Percentiles rank a stretch among this genome's conserved stretches.
Evolutionary conservation across 2,888 invertebrate genomes (phyloP).

Genomic region (Pterostichus niger): DNA sequence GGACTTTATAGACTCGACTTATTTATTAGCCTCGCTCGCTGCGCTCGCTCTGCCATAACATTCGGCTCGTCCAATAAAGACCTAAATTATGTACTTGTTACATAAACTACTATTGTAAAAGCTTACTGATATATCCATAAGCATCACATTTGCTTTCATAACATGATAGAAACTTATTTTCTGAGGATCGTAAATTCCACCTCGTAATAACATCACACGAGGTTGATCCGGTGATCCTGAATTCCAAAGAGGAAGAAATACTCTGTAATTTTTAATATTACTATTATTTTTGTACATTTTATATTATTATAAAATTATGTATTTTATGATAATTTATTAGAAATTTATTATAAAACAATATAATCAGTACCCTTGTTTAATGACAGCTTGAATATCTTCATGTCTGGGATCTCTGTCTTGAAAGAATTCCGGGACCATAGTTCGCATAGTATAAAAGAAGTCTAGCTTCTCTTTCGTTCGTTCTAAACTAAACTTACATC

Average conservation of each 20-base stretch:
- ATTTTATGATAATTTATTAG: too few species aligned
- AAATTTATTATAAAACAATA: too few species aligned
- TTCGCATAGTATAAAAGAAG: slow-evolving; percentile 79
- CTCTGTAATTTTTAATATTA: slow-evolving; percentile 37
- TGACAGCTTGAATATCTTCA: slow-evolving; percentile 69
- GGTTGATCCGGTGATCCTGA: slow-evolving; percentile 72
- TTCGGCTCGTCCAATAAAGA: too few species aligned
- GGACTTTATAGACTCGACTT: too few species aligned
- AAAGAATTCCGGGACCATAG: slow-evolving; percentile 79
- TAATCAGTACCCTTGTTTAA: slow-evolving; percentile 69
- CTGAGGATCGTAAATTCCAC: slow-evolving; percentile 72
- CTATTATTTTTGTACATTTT: too few species aligned
- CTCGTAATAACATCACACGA: slow-evolving; percentile 73
- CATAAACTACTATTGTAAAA: too few species aligned
- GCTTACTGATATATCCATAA: slow-evolving; percentile 78
- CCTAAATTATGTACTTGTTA: too few species aligned
- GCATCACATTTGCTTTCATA: slow-evolving; percentile 79
- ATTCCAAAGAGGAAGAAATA: slow-evolving; percentile 66
- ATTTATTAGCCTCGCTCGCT: too few species aligned
- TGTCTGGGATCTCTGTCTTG: slow-evolving; percentile 74
- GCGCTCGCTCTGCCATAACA: too few species aligned
- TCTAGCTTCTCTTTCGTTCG: slow-evolving; percentile 82
- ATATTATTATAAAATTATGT: too few species aligned
- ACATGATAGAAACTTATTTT: slow-evolving; percentile 71
- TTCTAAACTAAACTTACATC: slow-evolving; percentile 83